A percentile compares a stretch with the other conserved stretches of the same genome.
Conservation (phyloP, 64 coral and sea anemone genomes). For the Pocillopora verrucosa region DNA sequence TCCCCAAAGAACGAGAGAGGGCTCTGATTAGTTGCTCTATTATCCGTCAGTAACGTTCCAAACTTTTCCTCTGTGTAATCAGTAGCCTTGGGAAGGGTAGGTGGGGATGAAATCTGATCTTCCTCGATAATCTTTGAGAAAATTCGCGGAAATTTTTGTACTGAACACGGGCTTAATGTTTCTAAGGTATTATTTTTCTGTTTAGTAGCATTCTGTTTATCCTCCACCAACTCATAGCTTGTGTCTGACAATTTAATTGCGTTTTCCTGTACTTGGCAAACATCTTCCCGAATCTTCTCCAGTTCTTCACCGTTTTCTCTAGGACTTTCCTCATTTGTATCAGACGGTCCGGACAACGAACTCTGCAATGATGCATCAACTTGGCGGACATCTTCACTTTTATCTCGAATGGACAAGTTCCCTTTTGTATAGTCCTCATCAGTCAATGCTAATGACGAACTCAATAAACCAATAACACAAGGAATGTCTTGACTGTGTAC, state of each 20-base stretch:
- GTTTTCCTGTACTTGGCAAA: background rate
- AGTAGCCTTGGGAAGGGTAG: background rate
- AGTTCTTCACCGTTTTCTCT: background rate
- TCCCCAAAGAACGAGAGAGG: background rate
- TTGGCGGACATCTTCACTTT: background rate
- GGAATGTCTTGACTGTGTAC: background rate
- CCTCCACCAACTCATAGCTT: background rate
- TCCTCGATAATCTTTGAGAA: background rate
- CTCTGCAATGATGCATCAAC: background rate
- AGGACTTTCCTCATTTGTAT: background rate
- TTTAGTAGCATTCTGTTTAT: background rate
- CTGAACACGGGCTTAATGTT: background rate
- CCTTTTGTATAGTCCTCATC: background rate
- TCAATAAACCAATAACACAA: background rate
- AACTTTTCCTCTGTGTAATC: background rate
- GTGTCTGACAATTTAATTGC: background rate
- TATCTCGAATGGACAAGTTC: background rate
- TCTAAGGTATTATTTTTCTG: background rate
- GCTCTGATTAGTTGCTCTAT: background rate
- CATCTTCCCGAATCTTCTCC: background rate
- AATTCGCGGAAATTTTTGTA: background rate
- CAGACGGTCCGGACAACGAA: background rate
- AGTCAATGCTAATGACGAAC: background rate
- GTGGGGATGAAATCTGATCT: conserved; percentile 12
- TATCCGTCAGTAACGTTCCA: background rate